Percentiles rank a stretch among this genome's conserved stretches.
Conservation (phyloP, 2,797 vertebrate genomes). For the Xenopus petersii region DNA sequence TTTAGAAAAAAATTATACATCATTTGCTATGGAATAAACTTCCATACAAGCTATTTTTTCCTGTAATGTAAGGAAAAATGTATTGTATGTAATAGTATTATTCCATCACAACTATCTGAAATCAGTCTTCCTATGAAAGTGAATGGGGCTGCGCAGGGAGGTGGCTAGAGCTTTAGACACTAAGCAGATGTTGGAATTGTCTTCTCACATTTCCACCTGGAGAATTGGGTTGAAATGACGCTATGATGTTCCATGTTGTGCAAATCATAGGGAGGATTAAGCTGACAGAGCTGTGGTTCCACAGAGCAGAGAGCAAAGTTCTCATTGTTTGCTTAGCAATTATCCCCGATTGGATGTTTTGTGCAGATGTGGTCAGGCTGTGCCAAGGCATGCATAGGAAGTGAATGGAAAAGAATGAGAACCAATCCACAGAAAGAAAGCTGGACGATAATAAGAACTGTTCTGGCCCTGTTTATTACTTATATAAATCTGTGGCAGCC, state of each 20-base stretch:
- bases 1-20: too few relatives aligned
- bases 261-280: constrained; percentile 34
- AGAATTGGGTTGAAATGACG: constrained; percentile 14
- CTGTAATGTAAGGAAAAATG: too few relatives aligned
- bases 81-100: too few relatives aligned
- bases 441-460: neutral
- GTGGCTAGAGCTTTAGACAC: constrained; percentile 4
- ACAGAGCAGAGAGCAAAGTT: constrained; percentile 15
- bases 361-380: constrained; percentile 34
- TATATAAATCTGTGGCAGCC: neutral
- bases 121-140: too few relatives aligned
- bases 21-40: too few relatives aligned
- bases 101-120: too few relatives aligned
- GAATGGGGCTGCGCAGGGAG: neutral
- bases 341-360: constrained; percentile 26
- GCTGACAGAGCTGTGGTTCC: constrained; percentile 28
- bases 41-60: too few relatives aligned
- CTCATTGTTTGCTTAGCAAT: constrained; percentile 37
- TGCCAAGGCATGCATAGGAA: constrained; percentile 5
- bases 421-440: neutral
- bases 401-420: neutral
- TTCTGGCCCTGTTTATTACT: neutral
- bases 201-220: constrained; percentile 3
- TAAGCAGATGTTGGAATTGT: constrained; percentile 11
- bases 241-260: constrained; percentile 12